Evolutionary conservation across 2,888 invertebrate genomes (phyloP).

Genomic region (Eupithecia insigniata): DNA sequence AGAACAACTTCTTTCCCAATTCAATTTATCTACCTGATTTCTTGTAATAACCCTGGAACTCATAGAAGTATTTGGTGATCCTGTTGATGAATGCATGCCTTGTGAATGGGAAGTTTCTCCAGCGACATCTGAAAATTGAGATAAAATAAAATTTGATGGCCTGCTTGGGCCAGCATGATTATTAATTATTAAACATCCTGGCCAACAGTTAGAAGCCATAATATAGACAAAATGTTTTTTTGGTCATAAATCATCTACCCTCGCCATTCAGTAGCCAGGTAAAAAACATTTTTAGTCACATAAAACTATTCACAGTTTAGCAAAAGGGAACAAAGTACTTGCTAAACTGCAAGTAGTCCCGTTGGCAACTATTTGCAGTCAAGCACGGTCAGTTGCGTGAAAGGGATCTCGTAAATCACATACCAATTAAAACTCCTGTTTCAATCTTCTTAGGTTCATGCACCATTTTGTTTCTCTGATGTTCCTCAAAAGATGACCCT

Average conservation of each 20-base stretch:
- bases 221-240: not conserved
- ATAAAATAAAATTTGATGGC: slow-evolving; percentile 2
- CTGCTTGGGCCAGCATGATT: not conserved
- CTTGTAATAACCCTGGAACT: slow-evolving; percentile 32
- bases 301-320: too few relatives aligned
- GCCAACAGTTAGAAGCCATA: not conserved
- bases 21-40: slow-evolving; percentile 36
- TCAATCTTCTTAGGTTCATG: slow-evolving; percentile 79
- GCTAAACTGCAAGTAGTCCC: too few relatives aligned
- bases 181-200: not conserved
- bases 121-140: slow-evolving; percentile 38
- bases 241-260: too few relatives aligned
- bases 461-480: slow-evolving; percentile 67
- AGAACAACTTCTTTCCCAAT: not conserved
- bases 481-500: slow-evolving; percentile 41
- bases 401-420: too few relatives aligned
- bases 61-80: slow-evolving; percentile 38
- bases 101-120: slow-evolving; percentile 41
- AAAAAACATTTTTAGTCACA: not conserved
- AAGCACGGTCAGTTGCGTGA: too few relatives aligned
- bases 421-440: slow-evolving; percentile 77
- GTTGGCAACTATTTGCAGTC: too few relatives aligned
- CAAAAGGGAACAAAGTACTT: too few relatives aligned
- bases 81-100: slow-evolving; percentile 39
- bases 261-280: too few relatives aligned